phyloP scores from a whole-genome alignment of 1,140 invertebrate genomes.

The Chironomus striatipennis region DNA sequence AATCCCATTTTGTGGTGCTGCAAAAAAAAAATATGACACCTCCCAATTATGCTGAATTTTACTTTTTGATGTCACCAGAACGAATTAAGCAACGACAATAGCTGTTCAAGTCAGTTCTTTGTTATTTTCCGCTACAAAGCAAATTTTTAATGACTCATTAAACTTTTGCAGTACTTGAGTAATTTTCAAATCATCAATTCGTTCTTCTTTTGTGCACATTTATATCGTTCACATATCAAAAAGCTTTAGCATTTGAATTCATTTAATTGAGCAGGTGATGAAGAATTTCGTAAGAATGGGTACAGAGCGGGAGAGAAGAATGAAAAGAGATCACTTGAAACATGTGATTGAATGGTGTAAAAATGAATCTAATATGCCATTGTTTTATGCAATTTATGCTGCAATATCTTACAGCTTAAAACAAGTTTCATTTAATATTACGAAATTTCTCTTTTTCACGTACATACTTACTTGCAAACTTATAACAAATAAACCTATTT shows the following conservation, averaged over 20 bases:
- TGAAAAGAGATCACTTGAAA: neutral
- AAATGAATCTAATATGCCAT: neutral
- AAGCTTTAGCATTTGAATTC: neutral
- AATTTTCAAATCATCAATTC: too few relatives aligned
- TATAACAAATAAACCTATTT: neutral
- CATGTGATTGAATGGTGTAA: neutral
- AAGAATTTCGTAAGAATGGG: neutral
- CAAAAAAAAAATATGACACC: too few relatives aligned
- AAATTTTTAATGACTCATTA: too few relatives aligned
- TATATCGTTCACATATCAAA: too few relatives aligned
- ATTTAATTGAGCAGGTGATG: slow-evolving; percentile 1
- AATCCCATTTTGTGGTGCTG: too few relatives aligned
- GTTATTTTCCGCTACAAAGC: too few relatives aligned
- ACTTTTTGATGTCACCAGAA: too few relatives aligned
- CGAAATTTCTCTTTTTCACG: neutral
- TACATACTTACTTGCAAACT: neutral
- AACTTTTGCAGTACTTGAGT: too few relatives aligned
- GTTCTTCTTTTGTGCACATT: too few relatives aligned
- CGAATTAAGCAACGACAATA: too few relatives aligned
- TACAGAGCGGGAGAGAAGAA: neutral
- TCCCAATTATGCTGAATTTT: too few relatives aligned
- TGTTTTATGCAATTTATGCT: slow-evolving; percentile 14
- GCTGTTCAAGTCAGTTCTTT: too few relatives aligned
- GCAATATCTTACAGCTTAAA: neutral
- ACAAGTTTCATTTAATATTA: neutral